These are phyloP conservation scores for Cecidostiba fungosa DNA, from an alignment of 2,888 invertebrate species.

Conservation along the genomic window DNA sequence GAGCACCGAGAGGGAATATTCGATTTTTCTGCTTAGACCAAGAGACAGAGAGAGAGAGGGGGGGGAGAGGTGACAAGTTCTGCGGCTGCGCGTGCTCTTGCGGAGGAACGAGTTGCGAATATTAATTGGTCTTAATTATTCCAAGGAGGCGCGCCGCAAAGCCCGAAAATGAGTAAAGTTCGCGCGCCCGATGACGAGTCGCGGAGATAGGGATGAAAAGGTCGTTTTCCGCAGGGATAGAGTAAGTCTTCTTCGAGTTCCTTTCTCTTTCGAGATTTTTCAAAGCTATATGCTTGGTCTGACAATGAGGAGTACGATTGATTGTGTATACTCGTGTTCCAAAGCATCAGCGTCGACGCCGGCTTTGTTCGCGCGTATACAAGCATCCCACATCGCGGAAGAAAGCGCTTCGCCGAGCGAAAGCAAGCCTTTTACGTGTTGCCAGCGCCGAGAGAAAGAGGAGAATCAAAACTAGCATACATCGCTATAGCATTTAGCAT, in stretches of 20 bases:
- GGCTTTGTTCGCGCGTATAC: background rate
- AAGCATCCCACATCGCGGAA: background rate
- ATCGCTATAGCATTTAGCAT: background rate
- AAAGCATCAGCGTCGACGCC: no score
- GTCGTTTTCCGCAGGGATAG: slow-evolving; percentile 23
- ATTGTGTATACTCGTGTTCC: no score
- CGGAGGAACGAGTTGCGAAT: slow-evolving; percentile 72
- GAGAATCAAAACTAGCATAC: background rate
- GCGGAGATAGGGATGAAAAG: slow-evolving; percentile 26
- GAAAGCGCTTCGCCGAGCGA: background rate
- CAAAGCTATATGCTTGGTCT: no score
- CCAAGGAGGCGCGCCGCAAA: slow-evolving; percentile 60
- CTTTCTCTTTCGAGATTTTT: background rate
- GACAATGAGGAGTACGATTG: no score
- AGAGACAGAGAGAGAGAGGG: background rate
- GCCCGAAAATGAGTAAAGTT: slow-evolving; percentile 62
- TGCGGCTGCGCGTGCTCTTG: slow-evolving; percentile 3
- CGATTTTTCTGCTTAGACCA: slow-evolving; percentile 47
- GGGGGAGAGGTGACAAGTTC: slow-evolving; percentile 40
- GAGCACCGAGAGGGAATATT: slow-evolving; percentile 43
- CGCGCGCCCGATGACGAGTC: slow-evolving; percentile 40
- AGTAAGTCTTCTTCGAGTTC: background rate
- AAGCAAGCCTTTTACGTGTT: background rate
- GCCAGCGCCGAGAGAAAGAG: background rate
- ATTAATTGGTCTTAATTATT: slow-evolving; percentile 78